Evolutionary conservation across 2,797 vertebrate species (phyloP).

Genomic region (Macrochelys suwanniensis): DNA sequence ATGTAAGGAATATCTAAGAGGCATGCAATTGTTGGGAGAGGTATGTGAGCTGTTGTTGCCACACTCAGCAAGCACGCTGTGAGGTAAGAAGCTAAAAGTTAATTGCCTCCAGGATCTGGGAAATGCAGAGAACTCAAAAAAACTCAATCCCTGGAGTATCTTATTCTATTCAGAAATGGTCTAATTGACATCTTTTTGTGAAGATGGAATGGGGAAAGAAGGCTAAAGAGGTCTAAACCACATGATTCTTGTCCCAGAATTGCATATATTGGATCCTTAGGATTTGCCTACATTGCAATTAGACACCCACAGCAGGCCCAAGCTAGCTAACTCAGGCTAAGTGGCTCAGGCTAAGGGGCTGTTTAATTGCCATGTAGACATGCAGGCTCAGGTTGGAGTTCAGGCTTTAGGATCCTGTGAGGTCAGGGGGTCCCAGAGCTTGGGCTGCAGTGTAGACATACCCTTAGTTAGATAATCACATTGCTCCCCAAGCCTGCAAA

Average conservation of each 20-base stretch:
- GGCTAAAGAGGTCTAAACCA: conserved; percentile 7
- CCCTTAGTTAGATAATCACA: conserved; percentile 24
- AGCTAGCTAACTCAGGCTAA: not conserved
- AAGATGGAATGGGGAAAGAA: not conserved
- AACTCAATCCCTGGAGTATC: conserved; percentile 53
- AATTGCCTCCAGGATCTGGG: conserved; percentile 71
- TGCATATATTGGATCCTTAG: not conserved
- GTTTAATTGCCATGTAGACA: not conserved
- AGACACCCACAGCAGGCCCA: not conserved
- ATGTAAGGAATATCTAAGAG: conserved; percentile 71
- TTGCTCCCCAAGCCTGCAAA: not conserved
- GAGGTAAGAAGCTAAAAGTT: conserved; percentile 68
- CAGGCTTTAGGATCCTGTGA: not conserved
- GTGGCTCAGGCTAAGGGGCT: not conserved
- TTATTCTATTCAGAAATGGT: conserved; percentile 56
- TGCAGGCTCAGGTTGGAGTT: not conserved
- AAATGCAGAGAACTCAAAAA: conserved; percentile 56
- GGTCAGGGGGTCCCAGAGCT: not conserved
- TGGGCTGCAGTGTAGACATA: not conserved
- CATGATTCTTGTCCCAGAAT: conserved; percentile 39
- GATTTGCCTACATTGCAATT: not conserved
- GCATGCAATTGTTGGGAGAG: conserved; percentile 30
- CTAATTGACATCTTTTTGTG: conserved; percentile 16
- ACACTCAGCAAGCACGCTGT: conserved; percentile 54
- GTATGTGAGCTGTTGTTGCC: not conserved